These are phyloP conservation scores for Lasioglossum vierecki DNA, from an alignment of 2,888 invertebrate species.

Conservation along the genomic window DNA sequence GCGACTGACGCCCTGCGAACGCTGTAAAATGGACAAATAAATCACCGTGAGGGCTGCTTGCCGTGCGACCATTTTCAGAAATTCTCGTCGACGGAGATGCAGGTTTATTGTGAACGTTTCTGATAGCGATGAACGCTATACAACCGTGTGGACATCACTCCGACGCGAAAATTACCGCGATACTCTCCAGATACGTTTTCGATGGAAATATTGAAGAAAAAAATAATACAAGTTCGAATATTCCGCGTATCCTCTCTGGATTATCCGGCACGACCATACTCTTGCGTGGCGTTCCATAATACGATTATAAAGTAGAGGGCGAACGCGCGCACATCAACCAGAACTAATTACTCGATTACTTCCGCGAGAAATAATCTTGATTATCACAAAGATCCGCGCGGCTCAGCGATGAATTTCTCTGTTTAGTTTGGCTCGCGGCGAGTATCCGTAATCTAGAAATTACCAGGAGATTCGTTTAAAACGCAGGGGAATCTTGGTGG, in stretches of 20 bases:
- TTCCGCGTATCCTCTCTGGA: neutral
- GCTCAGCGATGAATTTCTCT: neutral
- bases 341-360: neutral
- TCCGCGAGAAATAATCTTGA: conserved; percentile 1
- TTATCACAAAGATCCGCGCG: neutral
- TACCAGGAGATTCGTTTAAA: neutral
- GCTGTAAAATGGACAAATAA: conserved; percentile 40
- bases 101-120: conserved; percentile 7
- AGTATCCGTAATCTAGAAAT: neutral
- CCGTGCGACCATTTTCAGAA: conserved; percentile 23
- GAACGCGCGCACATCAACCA: neutral
- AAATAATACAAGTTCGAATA: neutral
- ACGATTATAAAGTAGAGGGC: neutral
- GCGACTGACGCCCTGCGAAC: conserved; percentile 23
- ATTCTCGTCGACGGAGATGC: conserved; percentile 19
- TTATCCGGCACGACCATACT: neutral
- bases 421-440: neutral
- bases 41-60: conserved; percentile 33
- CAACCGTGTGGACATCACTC: neutral
- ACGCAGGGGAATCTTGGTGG: neutral
- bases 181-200: neutral
- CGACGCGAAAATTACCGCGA: neutral
- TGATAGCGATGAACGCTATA: neutral
- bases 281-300: neutral
- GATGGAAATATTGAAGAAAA: neutral